Base-by-base conservation (phyloP, 2,113 vertebrate genomes). In the Scartelaos histophorus region DNA sequence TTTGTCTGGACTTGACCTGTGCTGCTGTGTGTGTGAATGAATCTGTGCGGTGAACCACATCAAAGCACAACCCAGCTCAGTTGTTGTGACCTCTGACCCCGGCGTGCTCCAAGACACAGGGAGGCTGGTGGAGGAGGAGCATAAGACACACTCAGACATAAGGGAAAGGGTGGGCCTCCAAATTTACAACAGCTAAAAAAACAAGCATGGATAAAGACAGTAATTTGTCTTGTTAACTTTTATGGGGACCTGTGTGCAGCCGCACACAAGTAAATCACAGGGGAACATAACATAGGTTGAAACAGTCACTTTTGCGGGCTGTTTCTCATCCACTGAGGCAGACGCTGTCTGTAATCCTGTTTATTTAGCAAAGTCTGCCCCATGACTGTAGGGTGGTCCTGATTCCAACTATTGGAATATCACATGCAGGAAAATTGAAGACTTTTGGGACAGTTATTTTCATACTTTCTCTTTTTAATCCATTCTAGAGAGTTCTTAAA, bases 31-130 rank as follows among this genome's bases (percentile, higher is more conserved):
- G 71, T 64, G 58, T 49, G 82, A 43, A 38, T 5, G 67, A 68
- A 78, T 84, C 68, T 82, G 87, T 74, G 85, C 70, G 79, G 87
- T 19, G 61, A 82, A 86, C 85, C 89, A 89, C 91, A 84, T 92
- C 86, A 90, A 91, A 92, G 82, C 47, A 51, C 54, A 6, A 74
- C 35, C 11, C 76, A 78, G 75, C 84, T 90, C 83, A 87, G 89
- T 88, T 90, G 87, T 89, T 83, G 19, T 74, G 87, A 91, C 88
- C 90, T 84, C 65, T 90, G 85, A 90, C 86, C 91, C 83, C 22
- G 84, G 87, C 89, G 70, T 91, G 90, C 89, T 91, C 83, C 89
- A 3, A 88, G 78, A 82, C 78, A 80, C 68, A 82, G 78, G 81
- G 88, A 84, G 84, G 79, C 66, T 70, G 74, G 70, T 0, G 71